A percentile compares a stretch with the other conserved stretches of the same genome.
Conservation (phyloP, 2,888 invertebrate species). For the Sepiola atlantica region DNA sequence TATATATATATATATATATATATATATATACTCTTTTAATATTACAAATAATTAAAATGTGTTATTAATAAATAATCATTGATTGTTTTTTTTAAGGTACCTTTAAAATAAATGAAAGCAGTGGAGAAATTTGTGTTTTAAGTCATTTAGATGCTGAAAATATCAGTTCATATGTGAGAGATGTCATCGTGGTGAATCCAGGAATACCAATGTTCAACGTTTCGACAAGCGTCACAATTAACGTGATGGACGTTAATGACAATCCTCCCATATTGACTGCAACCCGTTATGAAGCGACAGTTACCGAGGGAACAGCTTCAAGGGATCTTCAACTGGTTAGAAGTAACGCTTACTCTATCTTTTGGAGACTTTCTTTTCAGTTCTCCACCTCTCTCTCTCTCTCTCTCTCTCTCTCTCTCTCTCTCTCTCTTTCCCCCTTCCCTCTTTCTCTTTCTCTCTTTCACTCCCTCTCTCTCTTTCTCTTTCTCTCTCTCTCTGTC, state of each 20-base stretch:
- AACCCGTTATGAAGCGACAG: background rate
- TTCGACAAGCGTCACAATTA: constrained; percentile 48
- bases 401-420: background rate
- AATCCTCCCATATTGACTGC: constrained; percentile 83
- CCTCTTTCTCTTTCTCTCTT: too few relatives aligned
- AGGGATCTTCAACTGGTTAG: background rate
- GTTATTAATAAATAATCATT: too few relatives aligned
- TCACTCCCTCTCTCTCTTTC: too few relatives aligned
- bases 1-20: background rate
- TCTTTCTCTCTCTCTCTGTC: too few relatives aligned
- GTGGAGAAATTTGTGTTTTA: background rate
- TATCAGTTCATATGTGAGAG: background rate
- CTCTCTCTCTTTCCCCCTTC: background rate
- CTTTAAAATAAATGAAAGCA: background rate
- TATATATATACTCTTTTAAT: background rate
- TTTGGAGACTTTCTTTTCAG: too few relatives aligned
- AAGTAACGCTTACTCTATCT: background rate
- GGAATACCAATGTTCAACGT: constrained; percentile 49
- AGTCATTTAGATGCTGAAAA: constrained; percentile 46
- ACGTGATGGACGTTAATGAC: constrained; percentile 89
- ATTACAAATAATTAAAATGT: background rate
- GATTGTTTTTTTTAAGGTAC: background rate
- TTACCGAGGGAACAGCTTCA: background rate
- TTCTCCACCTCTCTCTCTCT: too few relatives aligned
- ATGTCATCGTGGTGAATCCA: constrained; percentile 42